Percentiles rank a stretch among this genome's conserved stretches.
phyloP scores from a whole-genome alignment of 2,888 invertebrate species.

The Idaea dimidiata region DNA sequence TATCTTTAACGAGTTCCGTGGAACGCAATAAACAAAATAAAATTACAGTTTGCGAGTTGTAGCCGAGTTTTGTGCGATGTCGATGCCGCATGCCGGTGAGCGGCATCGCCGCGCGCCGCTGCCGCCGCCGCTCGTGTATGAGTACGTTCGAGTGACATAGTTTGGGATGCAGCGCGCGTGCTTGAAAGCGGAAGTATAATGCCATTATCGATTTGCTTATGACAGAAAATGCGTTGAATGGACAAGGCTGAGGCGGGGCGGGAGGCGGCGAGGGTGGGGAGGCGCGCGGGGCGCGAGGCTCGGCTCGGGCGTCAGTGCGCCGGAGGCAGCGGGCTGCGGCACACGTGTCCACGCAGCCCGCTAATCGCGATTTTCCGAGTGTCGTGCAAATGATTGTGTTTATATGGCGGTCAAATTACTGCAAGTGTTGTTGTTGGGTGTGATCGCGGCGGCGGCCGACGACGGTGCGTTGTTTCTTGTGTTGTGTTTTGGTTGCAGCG shows the following conservation, averaged over 20 bases:
- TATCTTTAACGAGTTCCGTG: slow-evolving; percentile 24
- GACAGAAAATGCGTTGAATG: slow-evolving; percentile 80
- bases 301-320: slow-evolving; percentile 55
- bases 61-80: slow-evolving; percentile 15
- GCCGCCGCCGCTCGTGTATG: slow-evolving; percentile 7
- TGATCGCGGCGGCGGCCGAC: slow-evolving; percentile 73
- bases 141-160: slow-evolving; percentile 48
- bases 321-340: slow-evolving; percentile 68
- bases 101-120: slow-evolving; percentile 10
- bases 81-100: slow-evolving; percentile 1
- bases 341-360: slow-evolving; percentile 72
- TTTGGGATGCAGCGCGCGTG: slow-evolving; percentile 71
- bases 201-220: slow-evolving; percentile 80
- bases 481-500: slow-evolving; percentile 44
- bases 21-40: slow-evolving; percentile 23
- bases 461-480: slow-evolving; percentile 61
- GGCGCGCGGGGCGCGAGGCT: slow-evolving; percentile 31
- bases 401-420: slow-evolving; percentile 90
- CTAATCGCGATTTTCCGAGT: slow-evolving; percentile 67
- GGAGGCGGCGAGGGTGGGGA: slow-evolving; percentile 31
- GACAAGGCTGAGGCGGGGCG: slow-evolving; percentile 50
- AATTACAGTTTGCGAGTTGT: slow-evolving; percentile 17
- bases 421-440: slow-evolving; percentile 83
- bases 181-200: slow-evolving; percentile 76
- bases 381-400: slow-evolving; percentile 85